A percentile compares a stretch with the other conserved stretches of the same genome.
Evolutionary conservation across 1,140 invertebrate genomes (phyloP).

Genomic region (Tetragnatha versicolor): DNA sequence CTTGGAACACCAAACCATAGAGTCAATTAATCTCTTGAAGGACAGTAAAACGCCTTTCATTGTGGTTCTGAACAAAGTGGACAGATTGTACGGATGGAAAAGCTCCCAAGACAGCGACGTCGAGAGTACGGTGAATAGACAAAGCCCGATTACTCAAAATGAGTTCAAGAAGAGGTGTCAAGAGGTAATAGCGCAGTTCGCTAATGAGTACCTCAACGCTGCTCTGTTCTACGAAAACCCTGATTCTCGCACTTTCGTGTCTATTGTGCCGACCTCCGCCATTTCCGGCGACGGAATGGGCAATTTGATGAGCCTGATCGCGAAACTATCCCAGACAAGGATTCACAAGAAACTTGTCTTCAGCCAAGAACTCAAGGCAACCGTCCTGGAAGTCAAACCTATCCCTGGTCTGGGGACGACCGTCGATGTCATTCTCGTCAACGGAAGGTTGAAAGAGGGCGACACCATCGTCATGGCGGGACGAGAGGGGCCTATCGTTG

Average conservation of each 20-base stretch:
- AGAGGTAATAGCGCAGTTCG: slow-evolving; percentile 90
- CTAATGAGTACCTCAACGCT: slow-evolving; percentile 93
- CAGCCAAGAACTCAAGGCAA: slow-evolving; percentile 92
- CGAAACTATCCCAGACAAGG: slow-evolving; percentile 89
- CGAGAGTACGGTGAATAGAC: slow-evolving; percentile 83
- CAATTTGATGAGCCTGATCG: slow-evolving; percentile 93
- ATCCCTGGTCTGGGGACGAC: slow-evolving; percentile 97
- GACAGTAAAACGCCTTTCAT: slow-evolving; percentile 96
- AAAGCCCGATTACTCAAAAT: slow-evolving; percentile 84
- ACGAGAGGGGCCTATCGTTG: slow-evolving; percentile 97
- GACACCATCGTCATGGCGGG: slow-evolving; percentile 95
- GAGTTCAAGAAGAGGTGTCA: slow-evolving; percentile 93
- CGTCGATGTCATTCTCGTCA: slow-evolving; percentile 98
- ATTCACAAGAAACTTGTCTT: slow-evolving; percentile 90
- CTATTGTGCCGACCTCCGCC: slow-evolving; percentile 96
- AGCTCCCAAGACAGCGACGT: slow-evolving; percentile 89
- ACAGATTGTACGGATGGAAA: slow-evolving; percentile 90
- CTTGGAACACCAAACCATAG: slow-evolving; percentile 97
- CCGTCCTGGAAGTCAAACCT: slow-evolving; percentile 98
- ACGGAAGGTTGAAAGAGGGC: slow-evolving; percentile 89
- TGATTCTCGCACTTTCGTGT: slow-evolving; percentile 90
- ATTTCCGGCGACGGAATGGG: slow-evolving; percentile 98
- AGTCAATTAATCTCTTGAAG: slow-evolving; percentile 95
- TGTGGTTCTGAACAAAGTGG: slow-evolving; percentile 94
- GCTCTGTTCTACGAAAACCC: slow-evolving; percentile 95